Percentiles rank a stretch among this genome's conserved stretches.
phyloP scores from a whole-genome alignment of 2,888 invertebrate species.

The Pterobdella sp. region DNA sequence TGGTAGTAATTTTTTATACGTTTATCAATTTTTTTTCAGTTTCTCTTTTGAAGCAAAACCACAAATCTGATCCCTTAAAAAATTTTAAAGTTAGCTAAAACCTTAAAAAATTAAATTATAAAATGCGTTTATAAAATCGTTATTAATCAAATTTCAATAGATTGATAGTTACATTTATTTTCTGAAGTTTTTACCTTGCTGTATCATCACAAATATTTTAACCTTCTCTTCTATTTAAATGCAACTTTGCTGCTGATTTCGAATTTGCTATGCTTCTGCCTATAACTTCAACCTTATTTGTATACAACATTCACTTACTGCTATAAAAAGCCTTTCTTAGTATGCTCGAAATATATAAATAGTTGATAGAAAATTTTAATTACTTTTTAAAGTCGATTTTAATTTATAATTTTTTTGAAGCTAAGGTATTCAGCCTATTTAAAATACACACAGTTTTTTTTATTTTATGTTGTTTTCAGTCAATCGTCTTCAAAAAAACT shows the following conservation, averaged over 20 bases:
- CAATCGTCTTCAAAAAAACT: too few species aligned
- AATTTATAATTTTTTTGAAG: too few species aligned
- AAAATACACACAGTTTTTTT: too few species aligned
- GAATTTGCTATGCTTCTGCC: constrained; percentile 15
- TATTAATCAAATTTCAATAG: neutral
- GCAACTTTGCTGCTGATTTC: constrained; percentile 3
- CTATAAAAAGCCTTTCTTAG: too few species aligned
- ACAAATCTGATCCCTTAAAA: constrained; percentile 1
- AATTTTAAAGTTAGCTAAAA: neutral
- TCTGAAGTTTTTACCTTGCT: neutral
- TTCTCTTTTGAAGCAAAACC: neutral
- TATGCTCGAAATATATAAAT: too few species aligned
- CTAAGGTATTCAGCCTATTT: too few species aligned
- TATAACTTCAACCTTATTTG: too few species aligned
- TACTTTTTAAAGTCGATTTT: too few species aligned
- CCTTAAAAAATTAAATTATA: neutral
- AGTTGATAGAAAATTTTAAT: too few species aligned
- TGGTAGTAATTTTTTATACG: neutral
- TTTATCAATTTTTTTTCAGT: neutral
- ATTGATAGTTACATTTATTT: neutral
- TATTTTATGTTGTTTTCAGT: too few species aligned
- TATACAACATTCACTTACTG: too few species aligned
- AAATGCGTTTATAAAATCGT: too few species aligned
- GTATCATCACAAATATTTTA: constrained; percentile 10
- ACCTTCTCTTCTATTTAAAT: constrained; percentile 10